These are phyloP conservation scores for Sebastes wilsoni DNA, from an alignment of 2,797 vertebrate genomes.

Conservation along the genomic window DNA sequence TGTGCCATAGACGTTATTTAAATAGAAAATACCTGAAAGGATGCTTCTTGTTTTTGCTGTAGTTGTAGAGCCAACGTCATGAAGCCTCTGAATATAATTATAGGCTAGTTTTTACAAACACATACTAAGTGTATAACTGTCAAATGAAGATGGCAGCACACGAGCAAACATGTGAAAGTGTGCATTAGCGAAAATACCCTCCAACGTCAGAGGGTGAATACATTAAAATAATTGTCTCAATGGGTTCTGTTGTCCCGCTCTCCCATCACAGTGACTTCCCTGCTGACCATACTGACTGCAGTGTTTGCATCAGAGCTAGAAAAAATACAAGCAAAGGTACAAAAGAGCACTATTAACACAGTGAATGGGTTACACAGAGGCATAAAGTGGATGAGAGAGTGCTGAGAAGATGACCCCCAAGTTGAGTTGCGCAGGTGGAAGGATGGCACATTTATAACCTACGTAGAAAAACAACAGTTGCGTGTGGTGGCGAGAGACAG, in stretches of 20 bases:
- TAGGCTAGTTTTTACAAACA: conserved; percentile 37
- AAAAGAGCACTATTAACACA: conserved; percentile 28
- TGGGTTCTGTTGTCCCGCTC: conserved; percentile 45
- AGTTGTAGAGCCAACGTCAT: conserved; percentile 28
- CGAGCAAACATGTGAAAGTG: conserved; percentile 43
- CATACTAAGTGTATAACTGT: conserved; percentile 35
- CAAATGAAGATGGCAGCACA: conserved; percentile 21
- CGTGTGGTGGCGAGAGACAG: conserved; percentile 3
- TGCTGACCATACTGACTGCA: conserved; percentile 20
- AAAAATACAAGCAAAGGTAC: conserved; percentile 23
- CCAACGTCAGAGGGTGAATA: conserved; percentile 49
- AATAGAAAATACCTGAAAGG: conserved; percentile 61
- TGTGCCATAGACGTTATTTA: conserved; percentile 38
- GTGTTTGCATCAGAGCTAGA: conserved; percentile 40
- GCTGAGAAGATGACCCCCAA: conserved; percentile 22
- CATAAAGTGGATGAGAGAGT: neutral
- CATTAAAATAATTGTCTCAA: conserved; percentile 63
- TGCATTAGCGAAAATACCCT: conserved; percentile 45
- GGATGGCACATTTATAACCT: neutral
- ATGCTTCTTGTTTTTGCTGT: conserved; percentile 42
- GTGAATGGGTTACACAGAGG: conserved; percentile 27
- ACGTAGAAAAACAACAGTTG: conserved; percentile 28
- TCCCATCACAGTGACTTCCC: conserved; percentile 15
- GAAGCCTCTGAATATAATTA: conserved; percentile 53
- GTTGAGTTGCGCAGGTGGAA: conserved; percentile 16